Conservation (phyloP, 2,888 invertebrate species). For the Loripinus fragilis region DNA sequence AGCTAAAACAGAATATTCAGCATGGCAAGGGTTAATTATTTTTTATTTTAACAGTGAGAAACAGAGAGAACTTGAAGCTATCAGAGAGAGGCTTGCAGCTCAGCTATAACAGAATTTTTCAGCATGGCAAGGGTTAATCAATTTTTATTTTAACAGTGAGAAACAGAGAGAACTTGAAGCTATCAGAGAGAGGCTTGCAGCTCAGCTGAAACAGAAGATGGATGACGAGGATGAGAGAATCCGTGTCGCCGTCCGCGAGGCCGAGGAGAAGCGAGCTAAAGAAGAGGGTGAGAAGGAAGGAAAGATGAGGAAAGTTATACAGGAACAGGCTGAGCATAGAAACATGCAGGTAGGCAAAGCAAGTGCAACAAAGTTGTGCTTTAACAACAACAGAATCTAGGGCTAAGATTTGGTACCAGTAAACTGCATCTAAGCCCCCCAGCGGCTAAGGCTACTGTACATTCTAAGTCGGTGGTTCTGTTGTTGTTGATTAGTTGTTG, state of each 20-base stretch:
- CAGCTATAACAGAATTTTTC: slow-evolving; percentile 78
- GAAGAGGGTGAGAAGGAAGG: slow-evolving; percentile 79
- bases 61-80: no score
- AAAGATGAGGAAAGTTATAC: slow-evolving; percentile 67
- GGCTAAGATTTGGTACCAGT: no score
- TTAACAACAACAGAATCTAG: no score
- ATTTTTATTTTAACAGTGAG: slow-evolving; percentile 79
- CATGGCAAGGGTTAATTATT: no score
- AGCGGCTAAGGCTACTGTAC: no score
- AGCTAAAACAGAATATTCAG: no score
- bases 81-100: no score
- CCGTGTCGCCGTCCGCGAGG: slow-evolving; percentile 76
- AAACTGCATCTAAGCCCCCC: no score
- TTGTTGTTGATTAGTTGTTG: no score
- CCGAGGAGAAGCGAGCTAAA: slow-evolving; percentile 74
- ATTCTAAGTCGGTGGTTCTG: no score
- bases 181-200: slow-evolving; percentile 80
- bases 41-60: no score
- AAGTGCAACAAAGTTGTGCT: no score
- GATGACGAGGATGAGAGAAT: slow-evolving; percentile 82
- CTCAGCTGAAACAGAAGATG: slow-evolving; percentile 80
- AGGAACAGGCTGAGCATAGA: slow-evolving; percentile 77
- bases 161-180: slow-evolving; percentile 80
- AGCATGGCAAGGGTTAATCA: slow-evolving; percentile 83
- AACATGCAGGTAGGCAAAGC: slow-evolving; percentile 74